phyloP scores from a whole-genome alignment of 2,113 vertebrate species.

The Platycercus adscitus region DNA sequence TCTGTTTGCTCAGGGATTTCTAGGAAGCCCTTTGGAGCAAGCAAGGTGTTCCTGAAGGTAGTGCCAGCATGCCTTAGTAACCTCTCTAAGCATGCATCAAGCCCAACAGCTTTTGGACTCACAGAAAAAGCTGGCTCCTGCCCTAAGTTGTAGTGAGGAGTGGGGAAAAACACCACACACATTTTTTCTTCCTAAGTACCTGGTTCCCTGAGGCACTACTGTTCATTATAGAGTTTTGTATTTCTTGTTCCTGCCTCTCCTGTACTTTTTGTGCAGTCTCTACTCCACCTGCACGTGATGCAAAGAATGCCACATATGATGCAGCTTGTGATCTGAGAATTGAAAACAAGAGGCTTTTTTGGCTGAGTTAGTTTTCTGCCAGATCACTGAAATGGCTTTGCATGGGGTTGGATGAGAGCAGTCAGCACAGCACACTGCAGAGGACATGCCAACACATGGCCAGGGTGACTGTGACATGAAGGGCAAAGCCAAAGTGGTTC shows the following conservation, averaged over 20 bases:
- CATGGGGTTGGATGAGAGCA: background rate
- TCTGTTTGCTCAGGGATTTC: background rate
- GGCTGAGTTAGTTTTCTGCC: background rate
- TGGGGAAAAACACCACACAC: rapidly evolving
- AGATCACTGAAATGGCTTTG: background rate
- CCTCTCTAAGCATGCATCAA: background rate
- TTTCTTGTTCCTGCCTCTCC: background rate
- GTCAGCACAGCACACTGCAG: background rate
- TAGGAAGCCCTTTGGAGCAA: background rate
- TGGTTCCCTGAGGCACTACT: background rate
- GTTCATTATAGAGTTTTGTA: background rate
- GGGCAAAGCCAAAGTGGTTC: background rate
- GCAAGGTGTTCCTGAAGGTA: background rate
- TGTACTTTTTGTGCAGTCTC: background rate
- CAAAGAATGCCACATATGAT: background rate
- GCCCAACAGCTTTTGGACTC: background rate
- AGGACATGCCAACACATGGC: background rate
- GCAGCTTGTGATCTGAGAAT: background rate
- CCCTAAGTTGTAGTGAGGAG: background rate
- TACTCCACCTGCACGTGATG: background rate
- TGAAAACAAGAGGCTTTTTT: background rate
- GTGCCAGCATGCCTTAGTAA: background rate
- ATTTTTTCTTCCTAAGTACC: background rate
- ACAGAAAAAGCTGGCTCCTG: background rate
- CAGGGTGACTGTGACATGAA: background rate